Evolutionary conservation across 1,140 invertebrate genomes (phyloP).

Genomic region (Drosophila ficusphila): DNA sequence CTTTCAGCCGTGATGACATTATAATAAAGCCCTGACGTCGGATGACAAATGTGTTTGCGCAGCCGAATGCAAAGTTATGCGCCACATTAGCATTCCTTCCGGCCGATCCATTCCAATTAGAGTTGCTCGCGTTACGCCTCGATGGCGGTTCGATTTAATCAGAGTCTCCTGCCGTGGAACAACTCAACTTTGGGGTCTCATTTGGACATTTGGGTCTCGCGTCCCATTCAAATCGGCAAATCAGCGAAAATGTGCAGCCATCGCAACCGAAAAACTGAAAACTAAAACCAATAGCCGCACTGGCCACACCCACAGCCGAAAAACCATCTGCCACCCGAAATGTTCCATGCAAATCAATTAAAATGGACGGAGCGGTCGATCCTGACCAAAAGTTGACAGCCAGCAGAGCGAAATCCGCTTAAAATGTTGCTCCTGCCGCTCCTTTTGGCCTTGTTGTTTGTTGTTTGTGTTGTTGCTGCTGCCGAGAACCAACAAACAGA

Average conservation of each 20-base stretch:
- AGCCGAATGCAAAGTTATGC: conserved; percentile 21
- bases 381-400: conserved; percentile 69
- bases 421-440: conserved; percentile 50
- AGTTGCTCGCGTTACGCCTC: conserved; percentile 25
- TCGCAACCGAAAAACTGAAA: conserved; percentile 44
- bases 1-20: conserved; percentile 33
- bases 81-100: conserved; percentile 42
- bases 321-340: conserved; percentile 32
- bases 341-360: conserved; percentile 73
- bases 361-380: conserved; percentile 57
- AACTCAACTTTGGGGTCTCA: conserved; percentile 30
- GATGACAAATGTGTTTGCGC: conserved; percentile 40
- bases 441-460: conserved; percentile 9
- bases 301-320: conserved; percentile 19
- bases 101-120: conserved; percentile 51
- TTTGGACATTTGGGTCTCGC: conserved; percentile 16
- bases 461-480: conserved; percentile 6
- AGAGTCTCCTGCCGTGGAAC: conserved; percentile 1
- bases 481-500: conserved; percentile 56
- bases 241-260: conserved; percentile 40
- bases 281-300: conserved; percentile 28
- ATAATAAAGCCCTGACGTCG: conserved; percentile 30
- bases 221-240: conserved; percentile 7
- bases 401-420: conserved; percentile 65
- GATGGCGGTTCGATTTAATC: conserved; percentile 32